These are phyloP conservation scores for Alectura lathami DNA, from an alignment of 2,113 vertebrate species.

Conservation along the genomic window DNA sequence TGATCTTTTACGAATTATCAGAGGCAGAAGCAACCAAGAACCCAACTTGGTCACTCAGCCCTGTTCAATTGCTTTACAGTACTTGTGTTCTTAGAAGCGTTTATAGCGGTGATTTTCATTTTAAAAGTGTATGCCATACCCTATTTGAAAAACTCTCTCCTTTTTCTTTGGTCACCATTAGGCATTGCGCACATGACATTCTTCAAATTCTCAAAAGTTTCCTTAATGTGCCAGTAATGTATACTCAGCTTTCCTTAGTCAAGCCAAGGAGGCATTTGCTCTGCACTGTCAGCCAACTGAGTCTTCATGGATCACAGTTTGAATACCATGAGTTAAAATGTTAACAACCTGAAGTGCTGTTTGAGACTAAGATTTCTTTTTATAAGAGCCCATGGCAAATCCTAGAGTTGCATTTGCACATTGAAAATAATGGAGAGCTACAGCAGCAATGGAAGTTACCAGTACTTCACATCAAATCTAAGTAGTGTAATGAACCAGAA, in stretches of 20 bases:
- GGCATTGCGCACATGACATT: background rate
- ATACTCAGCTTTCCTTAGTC: background rate
- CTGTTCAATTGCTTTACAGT: background rate
- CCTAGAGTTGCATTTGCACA: background rate
- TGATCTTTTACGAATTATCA: background rate
- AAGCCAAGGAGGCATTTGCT: background rate
- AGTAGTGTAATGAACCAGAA: background rate
- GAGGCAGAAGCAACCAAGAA: background rate
- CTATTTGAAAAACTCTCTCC: background rate
- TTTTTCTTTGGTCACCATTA: background rate
- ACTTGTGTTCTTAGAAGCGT: background rate
- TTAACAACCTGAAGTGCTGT: conserved; percentile 1
- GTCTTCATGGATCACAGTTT: background rate
- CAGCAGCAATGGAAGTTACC: background rate
- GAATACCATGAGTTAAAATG: background rate
- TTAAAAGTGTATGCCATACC: background rate
- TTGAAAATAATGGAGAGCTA: background rate
- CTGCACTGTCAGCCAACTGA: background rate
- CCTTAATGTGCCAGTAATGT: background rate
- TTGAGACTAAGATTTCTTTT: background rate
- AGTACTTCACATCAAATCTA: background rate
- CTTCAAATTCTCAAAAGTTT: background rate
- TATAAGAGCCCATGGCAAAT: background rate
- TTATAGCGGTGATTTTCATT: background rate
- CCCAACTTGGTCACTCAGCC: background rate